A percentile compares a stretch with the other conserved stretches of the same genome.
phyloP scores from a whole-genome alignment of 2,113 vertebrate genomes.

The mouse (Mus musculus) region GRCm39 chr16:56965501-56966000 shows the following conservation, averaged over 20 bases:
- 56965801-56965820: background rate
- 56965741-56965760: background rate
- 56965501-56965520: background rate
- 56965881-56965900: background rate
- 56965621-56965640: background rate
- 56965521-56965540: constrained; percentile 21
- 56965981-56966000: too few species aligned
- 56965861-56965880: background rate
- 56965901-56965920: too few species aligned
- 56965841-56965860: background rate
- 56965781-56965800: background rate
- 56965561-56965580: background rate
- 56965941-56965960: too few species aligned
- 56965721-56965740: background rate
- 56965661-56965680: constrained; percentile 1
- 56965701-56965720: background rate
- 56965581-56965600: background rate
- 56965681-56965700: background rate
- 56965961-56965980: too few species aligned
- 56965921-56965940: background rate
- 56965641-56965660: background rate
- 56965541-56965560: background rate
- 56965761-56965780: background rate
- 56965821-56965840: background rate
- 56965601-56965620: background rate